A percentile compares a stretch with the other conserved stretches of the same genome.
These are phyloP conservation scores for Pangasius mekongensis DNA, from an alignment of 2,797 vertebrate species.

Conservation along the genomic window DNA sequence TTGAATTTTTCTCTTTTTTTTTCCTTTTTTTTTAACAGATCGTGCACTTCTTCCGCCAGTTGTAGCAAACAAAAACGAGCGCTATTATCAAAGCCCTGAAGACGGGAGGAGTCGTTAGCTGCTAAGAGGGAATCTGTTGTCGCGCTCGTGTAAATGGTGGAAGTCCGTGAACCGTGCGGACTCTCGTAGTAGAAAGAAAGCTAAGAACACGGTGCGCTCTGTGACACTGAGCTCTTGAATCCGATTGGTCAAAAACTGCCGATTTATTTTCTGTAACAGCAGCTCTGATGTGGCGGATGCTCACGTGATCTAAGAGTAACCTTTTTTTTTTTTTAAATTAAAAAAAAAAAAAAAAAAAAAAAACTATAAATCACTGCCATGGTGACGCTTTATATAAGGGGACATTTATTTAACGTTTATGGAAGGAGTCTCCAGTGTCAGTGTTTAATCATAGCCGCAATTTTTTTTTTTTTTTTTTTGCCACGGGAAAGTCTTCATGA, in stretches of 20 bases:
- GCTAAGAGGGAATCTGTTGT: constrained; percentile 35
- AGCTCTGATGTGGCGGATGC: background rate
- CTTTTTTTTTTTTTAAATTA: background rate
- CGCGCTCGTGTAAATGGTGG: constrained; percentile 17
- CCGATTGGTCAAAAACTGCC: background rate
- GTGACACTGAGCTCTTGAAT: background rate
- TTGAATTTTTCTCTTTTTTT: background rate
- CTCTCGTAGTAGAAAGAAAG: background rate
- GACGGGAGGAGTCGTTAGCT: constrained; percentile 35
- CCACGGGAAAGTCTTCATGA: no score
- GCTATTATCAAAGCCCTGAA: constrained; percentile 21
- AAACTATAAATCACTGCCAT: background rate
- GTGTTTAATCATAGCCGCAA: background rate
- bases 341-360: background rate
- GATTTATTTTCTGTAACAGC: background rate
- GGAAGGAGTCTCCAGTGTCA: background rate
- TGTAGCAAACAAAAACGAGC: constrained; percentile 32
- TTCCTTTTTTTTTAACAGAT: constrained; percentile 6
- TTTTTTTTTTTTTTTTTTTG: no score
- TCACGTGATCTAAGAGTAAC: background rate
- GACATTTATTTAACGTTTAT: background rate
- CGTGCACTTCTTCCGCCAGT: constrained; percentile 8
- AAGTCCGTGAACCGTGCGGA: constrained; percentile 22
- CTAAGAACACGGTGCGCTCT: background rate
- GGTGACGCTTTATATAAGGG: background rate